Evolutionary conservation across 2,113 vertebrate genomes (phyloP), one percentile per base, ranked within the genome.

Genomic region (Barbus barbus): DNA sequence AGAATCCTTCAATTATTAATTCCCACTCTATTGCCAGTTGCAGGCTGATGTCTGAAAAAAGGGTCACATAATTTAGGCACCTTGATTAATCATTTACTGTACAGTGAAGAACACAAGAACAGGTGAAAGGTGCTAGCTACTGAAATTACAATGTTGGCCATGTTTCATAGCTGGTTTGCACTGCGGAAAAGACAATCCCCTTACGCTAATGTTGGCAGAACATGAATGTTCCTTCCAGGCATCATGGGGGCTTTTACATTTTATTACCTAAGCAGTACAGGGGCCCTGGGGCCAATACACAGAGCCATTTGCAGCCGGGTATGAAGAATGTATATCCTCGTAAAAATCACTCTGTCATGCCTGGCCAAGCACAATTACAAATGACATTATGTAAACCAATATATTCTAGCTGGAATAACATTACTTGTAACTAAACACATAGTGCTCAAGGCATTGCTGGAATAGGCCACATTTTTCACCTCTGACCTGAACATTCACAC

Each of bases 271-370:
- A 86, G 86, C 86, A 78, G 86, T 84, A 78, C 83, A 53, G 87
- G 88, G 81, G 86, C 88, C 74, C 83, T 61, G 88, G 88, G 83
- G 86, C 88, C 85, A 87, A 44, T n/a, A n/a, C 83, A 81, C 86
- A 44, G 31, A 86, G 80, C 81, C 88, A 88, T 90, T 91, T 89
- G 87, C 83, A 90, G 86, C 86, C 89, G 82, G 65, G 28, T 71
- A 41, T 22, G 14, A 41, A 73, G 86, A 83, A 87, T 87, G 90
- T 89, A 91, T 83, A 67, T 61, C 77, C 81, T 81, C 86, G 83
- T 92, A 90, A 92, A 91, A 91, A 83, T 88, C 86, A 85, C 83
- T 79, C 83, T 89, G 84, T 85, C 85, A 86, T 83, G 85, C 77
- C 87, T 83, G 77, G 85, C 89, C 74, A 71, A 88, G 87, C 83